phyloP scores from a whole-genome alignment of 2,888 invertebrate species.

The Toxonevra muliebris region DNA sequence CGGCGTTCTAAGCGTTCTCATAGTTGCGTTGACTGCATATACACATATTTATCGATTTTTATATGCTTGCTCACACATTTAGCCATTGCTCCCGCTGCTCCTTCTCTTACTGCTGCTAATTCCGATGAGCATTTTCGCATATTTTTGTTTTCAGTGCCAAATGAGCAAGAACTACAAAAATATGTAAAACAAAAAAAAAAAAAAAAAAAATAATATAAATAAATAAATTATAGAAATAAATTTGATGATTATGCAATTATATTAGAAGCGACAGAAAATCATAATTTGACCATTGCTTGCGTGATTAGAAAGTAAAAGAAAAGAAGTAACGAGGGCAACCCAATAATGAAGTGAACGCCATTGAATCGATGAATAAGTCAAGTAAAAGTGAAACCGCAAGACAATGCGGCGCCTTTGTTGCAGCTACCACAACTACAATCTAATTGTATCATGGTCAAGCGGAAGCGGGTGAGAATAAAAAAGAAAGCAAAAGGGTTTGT shows the following conservation, averaged over 20 bases:
- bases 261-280: not conserved
- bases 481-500: no score
- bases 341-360: not conserved
- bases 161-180: conserved; percentile 2
- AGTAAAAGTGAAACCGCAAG: not conserved
- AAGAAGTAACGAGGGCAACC: not conserved
- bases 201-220: no score
- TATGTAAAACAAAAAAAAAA: no score
- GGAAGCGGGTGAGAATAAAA: no score
- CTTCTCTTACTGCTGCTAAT: not conserved
- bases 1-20: no score
- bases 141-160: conserved; percentile 28
- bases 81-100: not conserved
- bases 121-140: not conserved
- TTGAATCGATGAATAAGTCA: not conserved
- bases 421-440: not conserved
- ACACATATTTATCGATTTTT: conserved; percentile 27
- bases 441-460: no score
- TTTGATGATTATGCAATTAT: conserved; percentile 27
- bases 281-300: not conserved
- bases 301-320: conserved; percentile 12
- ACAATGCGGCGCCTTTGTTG: conserved; percentile 14
- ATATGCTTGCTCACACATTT: conserved; percentile 2
- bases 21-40: not conserved
- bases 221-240: conserved; percentile 6